Percentiles rank a stretch among this genome's conserved stretches.
Evolutionary conservation across 2,888 invertebrate species (phyloP).

Genomic region (Agrilus mali): DNA sequence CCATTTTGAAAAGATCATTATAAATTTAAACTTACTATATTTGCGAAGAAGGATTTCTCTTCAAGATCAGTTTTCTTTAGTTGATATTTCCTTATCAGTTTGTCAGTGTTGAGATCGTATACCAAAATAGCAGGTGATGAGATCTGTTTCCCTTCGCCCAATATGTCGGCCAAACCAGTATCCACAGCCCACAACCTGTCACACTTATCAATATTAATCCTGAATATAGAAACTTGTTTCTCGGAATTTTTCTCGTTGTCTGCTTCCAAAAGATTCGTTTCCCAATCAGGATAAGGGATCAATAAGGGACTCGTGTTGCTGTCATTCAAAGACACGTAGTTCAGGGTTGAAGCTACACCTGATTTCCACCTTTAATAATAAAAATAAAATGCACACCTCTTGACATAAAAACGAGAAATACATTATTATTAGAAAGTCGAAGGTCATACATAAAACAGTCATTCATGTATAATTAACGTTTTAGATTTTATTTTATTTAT

Average conservation of each 20-base stretch:
- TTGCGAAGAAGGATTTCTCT: slow-evolving; percentile 68
- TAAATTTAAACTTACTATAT: slow-evolving; percentile 46
- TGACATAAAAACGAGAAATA: too few species aligned
- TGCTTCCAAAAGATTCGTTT: slow-evolving; percentile 64
- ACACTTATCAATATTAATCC: slow-evolving; percentile 60
- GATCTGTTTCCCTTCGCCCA: slow-evolving; percentile 50
- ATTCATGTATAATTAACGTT: not conserved
- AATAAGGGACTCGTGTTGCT: slow-evolving; percentile 56
- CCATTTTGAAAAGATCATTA: too few species aligned
- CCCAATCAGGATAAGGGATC: slow-evolving; percentile 64
- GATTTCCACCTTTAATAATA: slow-evolving; percentile 39
- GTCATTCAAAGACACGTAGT: slow-evolving; percentile 44
- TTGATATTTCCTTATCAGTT: slow-evolving; percentile 52
- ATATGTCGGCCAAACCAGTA: slow-evolving; percentile 63
- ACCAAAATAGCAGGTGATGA: slow-evolving; percentile 53
- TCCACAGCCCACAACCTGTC: slow-evolving; percentile 76
- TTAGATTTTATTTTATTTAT: too few species aligned
- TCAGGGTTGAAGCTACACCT: slow-evolving; percentile 59
- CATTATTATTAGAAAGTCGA: too few species aligned
- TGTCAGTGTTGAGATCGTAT: slow-evolving; percentile 64
- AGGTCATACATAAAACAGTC: too few species aligned
- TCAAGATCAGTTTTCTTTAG: slow-evolving; percentile 56
- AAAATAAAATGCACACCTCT: not conserved
- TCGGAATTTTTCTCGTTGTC: slow-evolving; percentile 31
- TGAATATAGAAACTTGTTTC: slow-evolving; percentile 57